Base-by-base conservation (phyloP, 1,140 invertebrate species). In the Mercenaria mercenaria region DNA sequence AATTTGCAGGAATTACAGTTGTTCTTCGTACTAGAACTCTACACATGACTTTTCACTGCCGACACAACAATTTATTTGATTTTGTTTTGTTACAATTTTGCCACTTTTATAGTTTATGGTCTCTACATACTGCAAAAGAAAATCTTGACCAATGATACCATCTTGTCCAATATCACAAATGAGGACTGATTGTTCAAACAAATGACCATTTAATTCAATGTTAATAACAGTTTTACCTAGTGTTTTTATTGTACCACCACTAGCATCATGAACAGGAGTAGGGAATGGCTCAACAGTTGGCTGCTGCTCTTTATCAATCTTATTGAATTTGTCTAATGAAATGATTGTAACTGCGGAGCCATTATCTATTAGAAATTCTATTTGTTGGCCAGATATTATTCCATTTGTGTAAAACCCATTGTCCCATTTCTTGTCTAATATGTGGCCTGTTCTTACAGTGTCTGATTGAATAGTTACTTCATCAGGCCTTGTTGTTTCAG, bases 391-490 rank as follows among this genome's bases (percentile, higher is more conserved):
- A 0, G n/a, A 23, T 20, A 85, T 20, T 69, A 8, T 50, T 13
- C 43, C 82, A 29, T 32, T 50, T 20, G 47, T 56, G 50, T 85
- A 85, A 72, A 74, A 50, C 4, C 64, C 82, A 56, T 85, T 85
- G 23, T 85, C 61, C 26, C 20, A 85, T 69, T 85, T 69, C 32
- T 50, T 69, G 0, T 37, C 39, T 26, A 43, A n/a, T 34, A 37
- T 18, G 11, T 34, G 13, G 18, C 37, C 41, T 41, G 41, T 72
- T 29, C 50, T 20, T 34, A 72, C 61, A 72, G 26, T 15, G 15
- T 56, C 67, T 59, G 13, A 39, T 43, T 26, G 13, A 43, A 26
- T 64, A 61, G 1, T 56, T 39, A 20, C 23, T 39, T 37, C 37
- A 23, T 72, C 50, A 69, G 61, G 61, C 47, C 67, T 69, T 18